Evolutionary conservation across 1,140 invertebrate genomes (phyloP), one percentile per base, ranked within the genome.

Genomic region (Drosophila fuyamai): DNA sequence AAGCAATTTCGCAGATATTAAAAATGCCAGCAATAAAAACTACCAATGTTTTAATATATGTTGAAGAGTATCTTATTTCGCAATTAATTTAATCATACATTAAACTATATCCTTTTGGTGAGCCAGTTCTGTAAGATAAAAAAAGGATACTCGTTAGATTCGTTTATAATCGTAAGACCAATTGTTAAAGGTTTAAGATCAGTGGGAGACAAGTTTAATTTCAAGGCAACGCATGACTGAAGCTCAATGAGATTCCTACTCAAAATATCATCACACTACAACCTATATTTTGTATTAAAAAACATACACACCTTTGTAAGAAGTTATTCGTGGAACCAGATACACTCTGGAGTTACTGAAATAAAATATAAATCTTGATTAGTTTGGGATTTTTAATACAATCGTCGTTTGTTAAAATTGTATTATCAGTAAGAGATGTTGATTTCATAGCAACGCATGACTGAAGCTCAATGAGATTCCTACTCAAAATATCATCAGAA

Each of bases 1-100:
- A 98, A 98, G 93, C 98, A 99, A 92, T 98, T 99, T 93, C 94
- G 97, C 81, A 94, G 97, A 94, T 98, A 97, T 94, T 98, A 93
- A 94, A 43, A 27, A n/a, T 12, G 35, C 8, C 36, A 16, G 1
- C n/a, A 55, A 58, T 70, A 58, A 70, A 51, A 58, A 58, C 4
- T 14, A n/a, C 1, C 29, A 35, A 16, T n/a, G 14, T 50, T 43
- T 51, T 13, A 16, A 46, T 51, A n/a, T 14, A 51, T 0, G n/a
- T 5, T 5, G 13, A 50, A 10, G 12, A 38, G 14, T 41, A 0
- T 14, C 41, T 55, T 46, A 43, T 72, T 59, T 29, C 13, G 0
- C 0, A 44, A 16, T 27, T 40, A 2, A 60, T 16, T 41, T 7
- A 13, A 18, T 16, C 0, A 1, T 27, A 16, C 4, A 12, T n/a